A percentile compares a stretch with the other conserved stretches of the same genome.
Evolutionary conservation across 37 sponge, comb jelly and placozoan genomes (phyloP).

Genomic region (Hormiphora californensis): DNA sequence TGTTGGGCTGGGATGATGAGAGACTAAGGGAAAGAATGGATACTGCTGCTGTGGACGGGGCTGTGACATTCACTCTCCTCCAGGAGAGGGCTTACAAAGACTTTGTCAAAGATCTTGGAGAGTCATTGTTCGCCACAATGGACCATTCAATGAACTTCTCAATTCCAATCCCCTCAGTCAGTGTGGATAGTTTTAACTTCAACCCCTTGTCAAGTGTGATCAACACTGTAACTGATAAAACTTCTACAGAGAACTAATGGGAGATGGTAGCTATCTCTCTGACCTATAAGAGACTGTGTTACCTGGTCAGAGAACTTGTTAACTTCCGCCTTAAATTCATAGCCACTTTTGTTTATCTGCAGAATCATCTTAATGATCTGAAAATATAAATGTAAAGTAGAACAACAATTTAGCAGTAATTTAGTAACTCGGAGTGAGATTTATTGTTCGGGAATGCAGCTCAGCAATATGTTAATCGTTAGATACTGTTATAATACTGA

Average conservation of each 20-base stretch:
- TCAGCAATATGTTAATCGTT: too few relatives aligned
- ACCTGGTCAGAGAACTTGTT: slow-evolving; percentile 6
- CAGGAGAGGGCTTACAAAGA: slow-evolving; percentile 14
- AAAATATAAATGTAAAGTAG: too few relatives aligned
- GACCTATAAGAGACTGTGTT: not conserved
- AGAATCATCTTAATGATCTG: not conserved
- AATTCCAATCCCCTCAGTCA: not conserved
- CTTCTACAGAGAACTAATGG: not conserved
- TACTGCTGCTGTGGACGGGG: not conserved
- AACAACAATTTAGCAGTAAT: too few relatives aligned
- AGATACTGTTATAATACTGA: too few relatives aligned
- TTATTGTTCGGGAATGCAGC: too few relatives aligned
- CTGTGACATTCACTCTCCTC: slow-evolving; percentile 1
- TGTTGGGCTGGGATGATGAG: not conserved
- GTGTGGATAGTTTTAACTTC: not conserved
- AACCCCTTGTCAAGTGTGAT: not conserved
- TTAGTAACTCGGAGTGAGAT: too few relatives aligned
- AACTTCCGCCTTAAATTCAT: not conserved
- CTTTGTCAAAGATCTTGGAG: not conserved
- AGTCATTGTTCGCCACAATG: not conserved
- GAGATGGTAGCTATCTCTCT: not conserved
- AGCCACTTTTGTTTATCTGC: not conserved
- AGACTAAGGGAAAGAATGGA: not conserved
- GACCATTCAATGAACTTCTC: slow-evolving; percentile 21
- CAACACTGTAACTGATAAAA: not conserved